These are phyloP conservation scores for Tarsius wallacei DNA, from an alignment of 2,797 vertebrate genomes.

Conservation along the genomic window DNA sequence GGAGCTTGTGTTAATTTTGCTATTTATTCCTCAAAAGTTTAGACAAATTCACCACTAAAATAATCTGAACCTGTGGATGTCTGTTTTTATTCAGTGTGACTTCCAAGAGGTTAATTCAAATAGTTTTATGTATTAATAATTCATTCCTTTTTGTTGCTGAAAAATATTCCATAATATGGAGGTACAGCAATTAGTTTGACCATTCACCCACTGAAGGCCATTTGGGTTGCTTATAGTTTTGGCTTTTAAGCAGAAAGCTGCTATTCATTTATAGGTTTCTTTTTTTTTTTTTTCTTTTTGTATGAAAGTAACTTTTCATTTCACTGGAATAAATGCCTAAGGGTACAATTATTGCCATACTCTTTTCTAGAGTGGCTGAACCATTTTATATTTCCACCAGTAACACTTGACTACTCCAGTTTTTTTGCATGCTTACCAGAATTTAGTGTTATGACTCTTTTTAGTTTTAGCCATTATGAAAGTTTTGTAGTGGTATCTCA, in stretches of 20 bases:
- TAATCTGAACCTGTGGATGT: neutral
- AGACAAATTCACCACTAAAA: neutral
- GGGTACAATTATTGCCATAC: neutral
- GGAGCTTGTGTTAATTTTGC: neutral
- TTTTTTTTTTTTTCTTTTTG: neutral
- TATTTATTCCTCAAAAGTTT: neutral
- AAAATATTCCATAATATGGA: neutral
- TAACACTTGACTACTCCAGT: neutral
- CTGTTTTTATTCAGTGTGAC: neutral
- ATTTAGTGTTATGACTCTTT: neutral
- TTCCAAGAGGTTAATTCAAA: neutral
- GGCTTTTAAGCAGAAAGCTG: neutral
- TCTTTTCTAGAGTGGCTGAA: neutral
- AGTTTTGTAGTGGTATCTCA: neutral
- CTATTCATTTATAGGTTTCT: neutral
- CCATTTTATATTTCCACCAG: neutral
- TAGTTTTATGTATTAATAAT: neutral
- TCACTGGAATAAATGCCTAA: neutral
- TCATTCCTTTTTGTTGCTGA: neutral
- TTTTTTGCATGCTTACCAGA: neutral
- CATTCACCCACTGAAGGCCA: neutral
- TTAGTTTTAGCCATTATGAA: neutral
- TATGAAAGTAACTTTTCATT: neutral
- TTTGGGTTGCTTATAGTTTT: neutral
- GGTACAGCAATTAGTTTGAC: neutral